These are phyloP conservation scores for Champsocephalus esox DNA, from an alignment of 2,797 vertebrate species.

Conservation along the genomic window DNA sequence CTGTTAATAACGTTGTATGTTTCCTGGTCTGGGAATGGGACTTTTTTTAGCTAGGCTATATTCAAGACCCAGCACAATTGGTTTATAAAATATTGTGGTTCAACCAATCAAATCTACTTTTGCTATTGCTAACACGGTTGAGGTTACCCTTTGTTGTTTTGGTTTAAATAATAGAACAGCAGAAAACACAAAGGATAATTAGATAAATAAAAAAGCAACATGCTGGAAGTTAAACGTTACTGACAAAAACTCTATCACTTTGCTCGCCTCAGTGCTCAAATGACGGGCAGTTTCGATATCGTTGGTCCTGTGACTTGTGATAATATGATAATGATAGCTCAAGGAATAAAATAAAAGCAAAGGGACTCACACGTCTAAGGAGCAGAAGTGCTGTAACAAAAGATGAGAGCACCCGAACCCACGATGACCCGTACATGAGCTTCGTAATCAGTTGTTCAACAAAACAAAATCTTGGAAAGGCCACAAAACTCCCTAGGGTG, in stretches of 20 bases:
- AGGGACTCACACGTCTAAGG: neutral
- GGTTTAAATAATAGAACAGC: neutral
- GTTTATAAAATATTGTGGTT: neutral
- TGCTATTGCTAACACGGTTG: too few relatives aligned
- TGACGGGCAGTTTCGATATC: neutral
- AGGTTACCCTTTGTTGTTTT: neutral
- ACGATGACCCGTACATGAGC: neutral
- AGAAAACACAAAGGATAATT: neutral
- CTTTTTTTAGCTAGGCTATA: neutral
- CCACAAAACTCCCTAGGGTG: neutral
- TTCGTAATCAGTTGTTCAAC: neutral
- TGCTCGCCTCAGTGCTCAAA: neutral
- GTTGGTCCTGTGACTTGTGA: neutral
- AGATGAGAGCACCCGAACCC: neutral
- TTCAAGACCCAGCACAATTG: neutral
- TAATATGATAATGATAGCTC: neutral
- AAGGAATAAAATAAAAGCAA: neutral
- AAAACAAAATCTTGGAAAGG: neutral
- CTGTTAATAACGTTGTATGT: neutral
- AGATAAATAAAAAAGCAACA: neutral
- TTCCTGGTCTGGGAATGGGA: neutral
- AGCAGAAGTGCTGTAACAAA: neutral
- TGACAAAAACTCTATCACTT: neutral
- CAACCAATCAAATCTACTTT: neutral
- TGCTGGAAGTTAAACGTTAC: neutral